phyloP scores from a whole-genome alignment of 2,113 vertebrate genomes.

The Boulengeromyrus knoepffleri region DNA sequence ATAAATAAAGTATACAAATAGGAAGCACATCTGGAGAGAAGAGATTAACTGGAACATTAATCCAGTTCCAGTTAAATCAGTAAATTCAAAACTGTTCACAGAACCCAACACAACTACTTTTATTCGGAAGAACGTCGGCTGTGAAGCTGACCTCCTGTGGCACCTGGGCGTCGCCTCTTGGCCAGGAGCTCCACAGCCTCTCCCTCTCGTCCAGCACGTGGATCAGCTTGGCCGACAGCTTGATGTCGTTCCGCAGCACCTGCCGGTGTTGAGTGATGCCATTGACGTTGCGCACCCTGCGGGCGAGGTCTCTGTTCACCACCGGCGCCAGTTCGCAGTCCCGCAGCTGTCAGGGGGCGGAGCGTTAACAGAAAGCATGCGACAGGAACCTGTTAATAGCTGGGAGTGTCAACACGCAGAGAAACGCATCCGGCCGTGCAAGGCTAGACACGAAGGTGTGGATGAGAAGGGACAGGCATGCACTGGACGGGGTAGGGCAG shows the following conservation, averaged over 20 bases:
- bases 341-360: conserved; percentile 58
- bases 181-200: conserved; percentile 64
- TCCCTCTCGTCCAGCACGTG: conserved; percentile 79
- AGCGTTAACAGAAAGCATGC: background rate
- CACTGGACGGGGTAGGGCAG: background rate
- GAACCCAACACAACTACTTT: background rate
- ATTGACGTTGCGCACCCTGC: conserved; percentile 75
- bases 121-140: background rate
- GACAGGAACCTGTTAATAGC: background rate
- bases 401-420: background rate
- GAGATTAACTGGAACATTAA: background rate
- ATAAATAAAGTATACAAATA: background rate
- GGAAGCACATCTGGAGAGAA: background rate
- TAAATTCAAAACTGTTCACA: background rate
- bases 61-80: background rate
- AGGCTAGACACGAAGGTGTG: background rate
- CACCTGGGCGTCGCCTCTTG: conserved; percentile 40
- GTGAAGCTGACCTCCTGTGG: conserved; percentile 42
- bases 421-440: background rate
- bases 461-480: background rate
- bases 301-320: conserved; percentile 79
- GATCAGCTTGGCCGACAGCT: conserved; percentile 80
- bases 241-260: conserved; percentile 84
- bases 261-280: conserved; percentile 85
- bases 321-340: conserved; percentile 85